phyloP scores from a whole-genome alignment of 1,140 invertebrate genomes.

The Macrotrachela quadricornifera region DNA sequence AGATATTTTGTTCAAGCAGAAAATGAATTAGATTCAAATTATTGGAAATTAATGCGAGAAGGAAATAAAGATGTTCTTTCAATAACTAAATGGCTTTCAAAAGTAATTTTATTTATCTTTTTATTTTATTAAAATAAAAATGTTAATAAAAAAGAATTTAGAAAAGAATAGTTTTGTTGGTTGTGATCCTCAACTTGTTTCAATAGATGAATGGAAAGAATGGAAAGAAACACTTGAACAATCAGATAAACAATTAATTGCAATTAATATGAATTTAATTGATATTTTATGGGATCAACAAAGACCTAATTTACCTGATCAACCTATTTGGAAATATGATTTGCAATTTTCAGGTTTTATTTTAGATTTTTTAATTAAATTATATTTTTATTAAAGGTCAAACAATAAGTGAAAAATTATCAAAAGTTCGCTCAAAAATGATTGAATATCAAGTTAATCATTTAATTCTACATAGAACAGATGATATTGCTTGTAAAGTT shows the following conservation, averaged over 20 bases:
- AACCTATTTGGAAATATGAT: too few species aligned
- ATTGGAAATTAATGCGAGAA: constrained; percentile 20
- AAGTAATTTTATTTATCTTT: not conserved
- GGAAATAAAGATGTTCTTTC: constrained; percentile 27
- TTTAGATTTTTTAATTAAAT: constrained; percentile 36
- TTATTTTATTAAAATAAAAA: not conserved
- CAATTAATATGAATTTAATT: constrained; percentile 34
- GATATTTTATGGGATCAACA: not conserved
- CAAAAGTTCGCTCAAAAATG: constrained; percentile 19
- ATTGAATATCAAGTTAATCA: constrained; percentile 32
- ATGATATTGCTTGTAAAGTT: constrained; percentile 66
- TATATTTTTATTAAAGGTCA: not conserved
- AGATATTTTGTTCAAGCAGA: constrained; percentile 62
- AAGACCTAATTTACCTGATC: not conserved
- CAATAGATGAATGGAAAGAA: constrained; percentile 33
- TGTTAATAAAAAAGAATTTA: not conserved
- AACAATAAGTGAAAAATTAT: constrained; percentile 14
- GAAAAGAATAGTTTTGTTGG: constrained; percentile 47
- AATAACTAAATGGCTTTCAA: constrained; percentile 4
- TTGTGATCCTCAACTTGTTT: constrained; percentile 55
- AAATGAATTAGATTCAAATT: constrained; percentile 32
- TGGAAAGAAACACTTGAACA: constrained; percentile 34
- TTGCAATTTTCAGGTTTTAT: constrained; percentile 15
- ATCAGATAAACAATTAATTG: constrained; percentile 44
- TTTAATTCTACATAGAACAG: constrained; percentile 60